Evolutionary conservation across 92 coral and sea anemone species (phyloP), one percentile per base, ranked within the genome.

Genomic region (Parazoanthus darwini): DNA sequence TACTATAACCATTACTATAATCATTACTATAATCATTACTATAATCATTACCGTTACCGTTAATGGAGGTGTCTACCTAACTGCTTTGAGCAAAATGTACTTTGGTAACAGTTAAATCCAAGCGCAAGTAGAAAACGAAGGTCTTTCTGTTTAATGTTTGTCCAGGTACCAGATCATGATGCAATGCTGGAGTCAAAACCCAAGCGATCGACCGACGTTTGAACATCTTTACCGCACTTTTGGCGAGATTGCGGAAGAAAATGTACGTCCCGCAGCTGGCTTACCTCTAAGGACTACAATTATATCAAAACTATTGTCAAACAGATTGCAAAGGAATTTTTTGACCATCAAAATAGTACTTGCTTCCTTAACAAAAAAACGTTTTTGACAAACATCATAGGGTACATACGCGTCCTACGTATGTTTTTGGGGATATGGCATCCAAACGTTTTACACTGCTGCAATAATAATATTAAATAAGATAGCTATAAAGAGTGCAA

Each of bases 151-250:
- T 78, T 5, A 44, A 43, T 78, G 65, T 29, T 26, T 23, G 20
- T 48, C 38, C n/a, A 90, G 92, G 23, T 90, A 86, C 83, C 90
- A 90, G 38, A 63, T 90, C 66, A 90, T 90, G 92, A 59, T 63
- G 74, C 84, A 90, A 33, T 90, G 92, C 33, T 90, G 92, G 92
- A 88, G 59, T 46, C 90, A 90, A 43, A 81, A 90, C 22, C 90
- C 92, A 2, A 68, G 14, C 85, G 80, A 77, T 13, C 88, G 92
- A 8, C 90, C 92, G 8, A 81, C 88, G 0, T 90, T 90, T 82
- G 85, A 90, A 5, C 74, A 65, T 26, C 88, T 90, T 25, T 43
- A 76, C 37, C 78, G 87, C 26, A 50, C 82, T 8, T 79, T 79
- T 42, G 56, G 42, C 4, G 65, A 8, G 38, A 46, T 79, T 25